These are phyloP conservation scores for Eupithecia inturbata DNA, from an alignment of 2,888 invertebrate genomes.

Conservation along the genomic window DNA sequence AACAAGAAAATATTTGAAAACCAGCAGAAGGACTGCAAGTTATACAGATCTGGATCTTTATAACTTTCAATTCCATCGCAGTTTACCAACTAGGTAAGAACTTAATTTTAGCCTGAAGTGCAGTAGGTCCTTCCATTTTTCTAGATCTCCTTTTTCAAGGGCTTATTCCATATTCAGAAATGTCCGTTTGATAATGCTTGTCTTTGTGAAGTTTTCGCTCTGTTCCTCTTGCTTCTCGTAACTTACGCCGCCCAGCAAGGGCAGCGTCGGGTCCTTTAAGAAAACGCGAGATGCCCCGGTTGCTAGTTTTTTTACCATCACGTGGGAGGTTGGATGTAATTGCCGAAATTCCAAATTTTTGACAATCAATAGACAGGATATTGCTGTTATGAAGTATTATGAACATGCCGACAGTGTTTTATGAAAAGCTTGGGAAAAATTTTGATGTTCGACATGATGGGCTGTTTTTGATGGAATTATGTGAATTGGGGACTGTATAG, in stretches of 20 bases:
- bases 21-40: too few species aligned
- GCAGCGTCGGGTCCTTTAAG: conserved; percentile 76
- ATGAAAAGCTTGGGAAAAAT: conserved; percentile 54
- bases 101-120: background rate
- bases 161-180: background rate
- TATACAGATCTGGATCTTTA: too few species aligned
- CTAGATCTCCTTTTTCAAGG: background rate
- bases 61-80: too few species aligned
- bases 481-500: conserved; percentile 33
- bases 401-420: conserved; percentile 56
- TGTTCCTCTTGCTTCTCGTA: conserved; percentile 36
- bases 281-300: conserved; percentile 77
- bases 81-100: background rate
- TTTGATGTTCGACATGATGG: conserved; percentile 44
- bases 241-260: conserved; percentile 49
- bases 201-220: background rate
- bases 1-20: background rate
- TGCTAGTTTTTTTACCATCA: conserved; percentile 75
- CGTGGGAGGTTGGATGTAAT: conserved; percentile 82
- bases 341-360: conserved; percentile 83
- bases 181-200: background rate
- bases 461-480: conserved; percentile 30
- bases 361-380: conserved; percentile 83
- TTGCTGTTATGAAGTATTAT: conserved; percentile 73
- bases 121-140: background rate